These are phyloP conservation scores for Smithornis capensis DNA, from an alignment of 2,113 vertebrate species.

Conservation along the genomic window DNA sequence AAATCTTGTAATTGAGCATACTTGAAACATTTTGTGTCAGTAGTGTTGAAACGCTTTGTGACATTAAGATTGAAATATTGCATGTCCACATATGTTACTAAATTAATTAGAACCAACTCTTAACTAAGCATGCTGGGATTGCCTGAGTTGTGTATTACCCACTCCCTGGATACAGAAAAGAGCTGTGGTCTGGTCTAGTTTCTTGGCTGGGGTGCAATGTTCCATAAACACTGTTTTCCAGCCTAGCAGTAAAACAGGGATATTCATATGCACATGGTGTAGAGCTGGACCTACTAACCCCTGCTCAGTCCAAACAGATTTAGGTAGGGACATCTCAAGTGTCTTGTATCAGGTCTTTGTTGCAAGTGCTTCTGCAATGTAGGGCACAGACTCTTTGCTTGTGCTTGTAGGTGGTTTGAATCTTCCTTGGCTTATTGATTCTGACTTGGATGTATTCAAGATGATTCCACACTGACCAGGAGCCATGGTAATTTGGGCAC, in stretches of 20 bases:
- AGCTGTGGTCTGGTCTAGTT: background rate
- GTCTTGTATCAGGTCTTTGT: background rate
- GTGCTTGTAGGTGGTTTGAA: background rate
- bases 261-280: background rate
- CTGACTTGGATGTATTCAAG: background rate
- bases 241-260: background rate
- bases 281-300: background rate
- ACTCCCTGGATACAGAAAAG: background rate
- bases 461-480: background rate
- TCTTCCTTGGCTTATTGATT: background rate
- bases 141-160: background rate
- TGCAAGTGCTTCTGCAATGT: background rate
- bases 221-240: background rate
- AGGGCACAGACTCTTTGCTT: background rate
- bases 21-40: background rate
- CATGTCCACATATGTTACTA: constrained; percentile 39
- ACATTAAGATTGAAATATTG: constrained; percentile 51
- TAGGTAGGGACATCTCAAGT: background rate
- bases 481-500: background rate
- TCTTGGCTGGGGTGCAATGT: background rate
- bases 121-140: background rate
- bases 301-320: background rate
- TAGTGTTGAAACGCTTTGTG: constrained; percentile 25
- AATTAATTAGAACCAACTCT: constrained; percentile 60
- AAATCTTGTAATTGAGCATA: background rate